Percentiles rank a stretch among this genome's conserved stretches.
Conservation (phyloP, 2,113 vertebrate species). For the Xenus cinereus region DNA sequence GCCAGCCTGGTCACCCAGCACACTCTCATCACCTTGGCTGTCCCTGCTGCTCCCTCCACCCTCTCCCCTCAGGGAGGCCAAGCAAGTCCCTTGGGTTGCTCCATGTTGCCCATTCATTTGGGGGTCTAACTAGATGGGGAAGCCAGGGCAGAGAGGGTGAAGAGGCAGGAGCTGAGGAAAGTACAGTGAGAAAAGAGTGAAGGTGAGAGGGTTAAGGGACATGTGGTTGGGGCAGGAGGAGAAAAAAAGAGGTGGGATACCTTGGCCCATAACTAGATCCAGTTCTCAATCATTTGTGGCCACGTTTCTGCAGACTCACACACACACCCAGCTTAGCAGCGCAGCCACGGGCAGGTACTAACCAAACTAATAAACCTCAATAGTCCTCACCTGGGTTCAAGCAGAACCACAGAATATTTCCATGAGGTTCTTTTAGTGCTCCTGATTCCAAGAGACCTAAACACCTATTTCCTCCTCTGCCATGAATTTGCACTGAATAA, state of each 20-base stretch:
- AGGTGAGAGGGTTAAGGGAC: not conserved
- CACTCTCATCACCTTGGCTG: not conserved
- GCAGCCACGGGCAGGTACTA: not conserved
- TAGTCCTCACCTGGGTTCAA: not conserved
- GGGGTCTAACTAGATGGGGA: not conserved
- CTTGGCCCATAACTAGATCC: not conserved
- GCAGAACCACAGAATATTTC: not conserved
- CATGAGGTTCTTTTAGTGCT: not conserved
- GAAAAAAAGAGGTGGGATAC: not conserved
- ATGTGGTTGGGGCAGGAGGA: not conserved
- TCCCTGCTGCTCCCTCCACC: not conserved
- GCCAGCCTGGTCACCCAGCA: not conserved
- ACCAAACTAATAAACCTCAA: not conserved
- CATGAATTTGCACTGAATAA: not conserved
- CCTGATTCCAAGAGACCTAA: not conserved
- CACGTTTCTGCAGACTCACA: not conserved
- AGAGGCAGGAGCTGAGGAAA: not conserved
- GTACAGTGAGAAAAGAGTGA: not conserved
- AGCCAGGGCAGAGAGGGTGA: not conserved
- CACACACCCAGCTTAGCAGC: not conserved
- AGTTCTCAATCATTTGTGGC: accelerated
- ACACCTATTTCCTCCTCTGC: accelerated
- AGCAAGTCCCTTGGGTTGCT: accelerated
- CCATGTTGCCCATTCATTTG: not conserved
- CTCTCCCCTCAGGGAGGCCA: not conserved